Base-by-base conservation (phyloP, 1,140 invertebrate genomes). In the Macrobrachium rosenbergii region DNA sequence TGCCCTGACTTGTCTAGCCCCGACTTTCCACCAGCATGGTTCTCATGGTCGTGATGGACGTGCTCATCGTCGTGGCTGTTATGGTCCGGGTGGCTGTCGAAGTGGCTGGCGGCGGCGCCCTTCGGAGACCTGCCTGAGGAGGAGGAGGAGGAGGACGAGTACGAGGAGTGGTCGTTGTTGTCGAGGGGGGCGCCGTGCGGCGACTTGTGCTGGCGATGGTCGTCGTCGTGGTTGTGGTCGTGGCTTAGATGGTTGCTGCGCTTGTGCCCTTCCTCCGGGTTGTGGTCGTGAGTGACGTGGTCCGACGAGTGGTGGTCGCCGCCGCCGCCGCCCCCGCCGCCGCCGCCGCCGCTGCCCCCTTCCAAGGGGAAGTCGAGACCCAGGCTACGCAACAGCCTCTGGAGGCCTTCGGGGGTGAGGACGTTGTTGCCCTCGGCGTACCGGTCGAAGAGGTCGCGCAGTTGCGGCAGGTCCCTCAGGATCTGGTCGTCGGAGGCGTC, bases 271-370 rank as follows among this genome's bases (percentile, higher is more conserved):
- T 82, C 62, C 5, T 82, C n/a, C 3, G 81, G 81, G 52, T 59
- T 64, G 52, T 82, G 81, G 21, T 82, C 81, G 45, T 82, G 81
- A 8, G 81, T 82, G 14, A 82, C 81, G 58, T 82, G 81, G 43
- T 82, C 81, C 52, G 69, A 64, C 16, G 21, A 37, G 0, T 64
- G n/a, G 67, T 73, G 45, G 67, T 82, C 52, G 21, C 73, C 80
- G 52, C 59, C 45, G 45, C 14, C 28, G n/a, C n/a, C n/a, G n/a
- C n/a, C n/a, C n/a, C n/a, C n/a, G n/a, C n/a, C n/a, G n/a, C n/a
- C n/a, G n/a, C n/a, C n/a, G n/a, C n/a, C n/a, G n/a, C n/a, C n/a
- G n/a, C n/a, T n/a, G n/a, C n/a, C n/a, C n/a, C 14, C 17, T 19
- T 64, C 23, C 11, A 0, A 5, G 5, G 58, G 21, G 23, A 58